Evolutionary conservation across 2,888 invertebrate genomes (phyloP).

Genomic region (Tenthredo distinguenda): DNA sequence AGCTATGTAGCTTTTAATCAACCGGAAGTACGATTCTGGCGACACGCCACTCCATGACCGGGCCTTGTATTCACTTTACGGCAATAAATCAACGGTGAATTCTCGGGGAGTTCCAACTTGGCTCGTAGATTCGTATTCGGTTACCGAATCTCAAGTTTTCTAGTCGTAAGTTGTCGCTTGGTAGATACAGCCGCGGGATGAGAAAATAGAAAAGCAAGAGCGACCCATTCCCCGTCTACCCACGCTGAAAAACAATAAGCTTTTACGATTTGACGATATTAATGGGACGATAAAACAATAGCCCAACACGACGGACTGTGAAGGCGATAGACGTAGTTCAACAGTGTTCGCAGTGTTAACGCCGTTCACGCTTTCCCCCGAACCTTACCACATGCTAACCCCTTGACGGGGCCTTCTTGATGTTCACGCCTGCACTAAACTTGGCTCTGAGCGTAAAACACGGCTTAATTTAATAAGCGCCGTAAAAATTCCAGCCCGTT

Average conservation of each 20-base stretch:
- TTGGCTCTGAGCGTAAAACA: slow-evolving; percentile 36
- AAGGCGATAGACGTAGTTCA: slow-evolving; percentile 38
- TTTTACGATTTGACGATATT: slow-evolving; percentile 46
- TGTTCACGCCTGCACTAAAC: slow-evolving; percentile 43
- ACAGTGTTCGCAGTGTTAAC: slow-evolving; percentile 23
- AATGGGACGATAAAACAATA: slow-evolving; percentile 38
- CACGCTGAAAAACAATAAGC: slow-evolving; percentile 40
- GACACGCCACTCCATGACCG: slow-evolving; percentile 23
- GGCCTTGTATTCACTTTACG: slow-evolving; percentile 4
- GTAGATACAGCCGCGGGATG: not conserved
- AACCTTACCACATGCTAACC: slow-evolving; percentile 32
- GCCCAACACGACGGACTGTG: slow-evolving; percentile 20
- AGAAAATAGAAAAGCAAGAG: slow-evolving; percentile 34
- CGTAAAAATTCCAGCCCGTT: slow-evolving; percentile 37
- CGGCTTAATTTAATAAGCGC: slow-evolving; percentile 41
- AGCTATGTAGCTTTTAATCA: slow-evolving; percentile 30
- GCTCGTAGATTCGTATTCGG: slow-evolving; percentile 46
- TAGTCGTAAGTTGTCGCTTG: not conserved
- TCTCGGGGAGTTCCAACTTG: slow-evolving; percentile 27
- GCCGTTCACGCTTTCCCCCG: slow-evolving; percentile 14
- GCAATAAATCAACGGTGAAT: slow-evolving; percentile 37
- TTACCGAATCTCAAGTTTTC: slow-evolving; percentile 42
- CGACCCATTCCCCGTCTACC: slow-evolving; percentile 16
- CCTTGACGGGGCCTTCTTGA: not conserved
- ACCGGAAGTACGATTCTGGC: slow-evolving; percentile 33